A percentile compares a stretch with the other conserved stretches of the same genome.
phyloP scores from a whole-genome alignment of 2,797 vertebrate species.

The Tarsius wallacei region DNA sequence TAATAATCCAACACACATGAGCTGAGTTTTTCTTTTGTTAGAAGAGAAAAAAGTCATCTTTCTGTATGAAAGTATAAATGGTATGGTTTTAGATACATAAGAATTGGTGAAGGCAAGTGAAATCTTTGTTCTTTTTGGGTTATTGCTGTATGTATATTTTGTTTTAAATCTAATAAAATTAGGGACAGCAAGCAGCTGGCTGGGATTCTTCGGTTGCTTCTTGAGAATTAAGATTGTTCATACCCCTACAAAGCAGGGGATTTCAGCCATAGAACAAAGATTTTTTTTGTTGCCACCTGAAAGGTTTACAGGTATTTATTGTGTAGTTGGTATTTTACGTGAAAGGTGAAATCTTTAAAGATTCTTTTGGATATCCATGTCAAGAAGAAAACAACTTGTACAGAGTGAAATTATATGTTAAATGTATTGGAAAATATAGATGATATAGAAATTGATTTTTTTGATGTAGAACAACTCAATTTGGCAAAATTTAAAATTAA shows the following conservation, averaged over 20 bases:
- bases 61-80: conserved; percentile 83
- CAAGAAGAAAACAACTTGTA: conserved; percentile 70
- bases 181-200: conserved; percentile 71
- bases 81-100: conserved; percentile 77
- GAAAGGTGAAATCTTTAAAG: conserved; percentile 72
- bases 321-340: conserved; percentile 80
- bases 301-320: conserved; percentile 87
- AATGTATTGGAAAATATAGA: conserved; percentile 71
- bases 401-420: conserved; percentile 67
- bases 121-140: conserved; percentile 82
- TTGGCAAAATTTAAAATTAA: conserved; percentile 64
- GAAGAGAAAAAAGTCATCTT: conserved; percentile 77
- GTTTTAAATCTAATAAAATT: conserved; percentile 53
- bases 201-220: conserved; percentile 66
- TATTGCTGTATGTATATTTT: conserved; percentile 76
- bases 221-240: conserved; percentile 63
- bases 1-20: conserved; percentile 60
- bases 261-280: conserved; percentile 76
- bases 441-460: conserved; percentile 68
- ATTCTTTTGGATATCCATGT: conserved; percentile 72
- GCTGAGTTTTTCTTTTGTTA: conserved; percentile 79
- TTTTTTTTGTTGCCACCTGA: conserved; percentile 72
- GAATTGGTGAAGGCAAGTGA: conserved; percentile 76
- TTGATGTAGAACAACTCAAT: conserved; percentile 48
- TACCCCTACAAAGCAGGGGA: conserved; percentile 49